Evolutionary conservation across 2,888 invertebrate species (phyloP).

Genomic region (Ennomos fuscantarius): DNA sequence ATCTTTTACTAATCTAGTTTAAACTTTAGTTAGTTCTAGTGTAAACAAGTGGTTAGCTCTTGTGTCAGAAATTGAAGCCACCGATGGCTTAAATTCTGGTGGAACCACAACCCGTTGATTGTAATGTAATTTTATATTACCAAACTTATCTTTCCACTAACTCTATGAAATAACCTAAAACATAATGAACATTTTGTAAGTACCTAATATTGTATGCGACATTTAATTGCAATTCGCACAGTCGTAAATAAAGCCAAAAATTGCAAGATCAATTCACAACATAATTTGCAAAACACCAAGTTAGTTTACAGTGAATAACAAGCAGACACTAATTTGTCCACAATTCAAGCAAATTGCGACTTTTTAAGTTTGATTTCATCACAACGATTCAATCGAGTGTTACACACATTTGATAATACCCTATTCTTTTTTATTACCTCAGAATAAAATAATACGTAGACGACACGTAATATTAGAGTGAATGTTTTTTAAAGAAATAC

Average conservation of each 20-base stretch:
- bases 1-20: too few species aligned
- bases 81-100: too few species aligned
- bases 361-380: constrained; percentile 34
- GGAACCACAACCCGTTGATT: too few species aligned
- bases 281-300: constrained; percentile 33
- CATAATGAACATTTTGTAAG: too few species aligned
- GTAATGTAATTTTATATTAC: constrained; percentile 7
- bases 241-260: constrained; percentile 13
- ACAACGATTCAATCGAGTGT: constrained; percentile 52
- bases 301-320: constrained; percentile 32
- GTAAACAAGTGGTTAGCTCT: too few species aligned
- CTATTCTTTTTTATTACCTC: constrained; percentile 64
- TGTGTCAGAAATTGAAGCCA: too few species aligned
- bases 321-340: constrained; percentile 43
- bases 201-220: constrained; percentile 6
- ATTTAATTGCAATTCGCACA: constrained; percentile 17
- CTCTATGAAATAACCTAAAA: too few species aligned
- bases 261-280: constrained; percentile 24
- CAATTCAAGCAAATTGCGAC: constrained; percentile 38
- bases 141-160: not conserved
- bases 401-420: constrained; percentile 72
- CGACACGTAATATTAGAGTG: too few species aligned
- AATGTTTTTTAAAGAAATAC: too few species aligned
- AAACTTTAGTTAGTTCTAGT: too few species aligned
- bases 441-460: too few species aligned